Evolutionary conservation across 2,888 invertebrate species (phyloP), one percentile per base, ranked within the genome.

Genomic region (Phengaris alcon): DNA sequence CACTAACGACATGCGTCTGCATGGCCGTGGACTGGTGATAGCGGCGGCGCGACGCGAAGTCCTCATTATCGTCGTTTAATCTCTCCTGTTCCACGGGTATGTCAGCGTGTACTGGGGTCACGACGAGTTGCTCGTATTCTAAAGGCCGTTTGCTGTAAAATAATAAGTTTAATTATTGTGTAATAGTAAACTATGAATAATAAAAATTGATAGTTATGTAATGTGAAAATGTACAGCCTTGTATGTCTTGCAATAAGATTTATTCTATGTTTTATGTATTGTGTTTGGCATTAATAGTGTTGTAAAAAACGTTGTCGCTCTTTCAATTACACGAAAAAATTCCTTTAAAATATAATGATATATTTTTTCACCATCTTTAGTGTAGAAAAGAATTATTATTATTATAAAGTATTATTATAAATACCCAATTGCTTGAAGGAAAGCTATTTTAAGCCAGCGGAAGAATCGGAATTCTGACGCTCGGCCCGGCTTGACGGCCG

Each of bases 41-140:
- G 80, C 98, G 95, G 82, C 97, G 96, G 79, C 99, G 95, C 76
- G 97, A 97, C 10, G 98, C 96, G 90, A 99, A 99, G 90, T 99
- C 99, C 89, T 97, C 97, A 89, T 99, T 99, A 85, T 98, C 98
- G 85, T 99, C 98, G 80, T 98, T 99, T 75, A 99, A 92, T 85
- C 98, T 97, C 77, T 98, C 96, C 75, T 97, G 96, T 79, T 96
- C 96, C 55, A 98, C 95, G 80, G 96, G 95, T 54, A 97, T 95
- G 75, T 96, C 96, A 0, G 96, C 96, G 87, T 97, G 96, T 12
- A 96, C 95, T 0, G 97, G 97, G 8, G 97, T 97, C 75, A 97
- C 97, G 6, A 97, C 96, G 80, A 97, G 95, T 87, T 97, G 97
- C 85, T 97, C 97, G 83, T 97, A 97, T 83, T 97, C 97, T 77